Evolutionary conservation across 2,888 invertebrate species (phyloP).

Genomic region (Drosophila mercatorum): DNA sequence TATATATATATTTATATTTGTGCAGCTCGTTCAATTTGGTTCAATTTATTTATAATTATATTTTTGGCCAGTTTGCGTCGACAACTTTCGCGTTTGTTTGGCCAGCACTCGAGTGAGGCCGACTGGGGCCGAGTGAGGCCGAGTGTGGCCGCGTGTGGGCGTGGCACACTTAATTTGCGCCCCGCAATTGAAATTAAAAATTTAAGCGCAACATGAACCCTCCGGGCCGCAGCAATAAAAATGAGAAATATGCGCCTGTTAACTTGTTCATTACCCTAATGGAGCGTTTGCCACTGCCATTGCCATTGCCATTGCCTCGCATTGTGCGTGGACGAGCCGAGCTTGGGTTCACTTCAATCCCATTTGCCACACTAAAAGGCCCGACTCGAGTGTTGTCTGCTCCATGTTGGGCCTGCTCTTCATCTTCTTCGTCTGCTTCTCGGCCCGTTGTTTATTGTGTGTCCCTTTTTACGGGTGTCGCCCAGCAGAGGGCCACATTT

Average conservation of each 20-base stretch:
- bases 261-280: conserved; percentile 80
- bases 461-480: conserved; percentile 61
- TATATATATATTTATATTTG: conserved; percentile 3
- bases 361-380: conserved; percentile 45
- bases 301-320: conserved; percentile 16
- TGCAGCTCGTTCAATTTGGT: conserved; percentile 57
- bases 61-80: conserved; percentile 60
- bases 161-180: conserved; percentile 57
- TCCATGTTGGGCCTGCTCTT: conserved; percentile 36
- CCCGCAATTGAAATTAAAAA: conserved; percentile 76
- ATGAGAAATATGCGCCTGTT: conserved; percentile 77
- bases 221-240: conserved; percentile 51
- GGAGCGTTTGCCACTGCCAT: conserved; percentile 62
- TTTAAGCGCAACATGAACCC: conserved; percentile 61
- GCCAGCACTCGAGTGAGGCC: conserved; percentile 25
- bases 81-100: conserved; percentile 45
- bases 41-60: conserved; percentile 74
- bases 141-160: conserved; percentile 13
- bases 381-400: conserved; percentile 45
- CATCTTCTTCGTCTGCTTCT: neutral
- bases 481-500: conserved; percentile 65
- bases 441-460: conserved; percentile 45
- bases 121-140: neutral
- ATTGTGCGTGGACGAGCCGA: conserved; percentile 32
- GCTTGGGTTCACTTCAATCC: conserved; percentile 46